Conservation (phyloP, 2,113 vertebrate genomes). For the Dermatemys mawii region DNA sequence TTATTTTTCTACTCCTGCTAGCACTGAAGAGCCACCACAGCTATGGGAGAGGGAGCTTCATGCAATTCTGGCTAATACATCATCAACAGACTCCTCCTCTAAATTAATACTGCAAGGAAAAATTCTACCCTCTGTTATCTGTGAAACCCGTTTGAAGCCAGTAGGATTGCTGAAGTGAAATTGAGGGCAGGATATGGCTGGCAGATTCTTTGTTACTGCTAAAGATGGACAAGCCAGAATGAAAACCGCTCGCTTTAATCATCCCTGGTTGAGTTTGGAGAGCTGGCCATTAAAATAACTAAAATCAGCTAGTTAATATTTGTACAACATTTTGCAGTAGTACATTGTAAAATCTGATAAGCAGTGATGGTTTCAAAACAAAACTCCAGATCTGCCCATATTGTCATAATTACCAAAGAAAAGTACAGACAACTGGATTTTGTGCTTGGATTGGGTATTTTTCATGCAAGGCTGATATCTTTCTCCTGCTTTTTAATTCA, state of each 20-base stretch:
- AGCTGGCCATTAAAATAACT: not conserved
- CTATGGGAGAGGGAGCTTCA: not conserved
- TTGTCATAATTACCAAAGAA: not conserved
- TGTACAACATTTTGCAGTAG: not conserved
- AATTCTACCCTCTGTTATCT: not conserved
- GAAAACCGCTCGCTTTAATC: not conserved
- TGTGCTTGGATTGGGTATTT: not conserved
- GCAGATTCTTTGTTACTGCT: not conserved
- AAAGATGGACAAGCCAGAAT: not conserved
- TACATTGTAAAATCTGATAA: not conserved
- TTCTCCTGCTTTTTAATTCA: constrained; percentile 27
- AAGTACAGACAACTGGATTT: not conserved
- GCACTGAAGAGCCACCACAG: not conserved
- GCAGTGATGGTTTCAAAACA: not conserved
- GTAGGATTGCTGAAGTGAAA: not conserved
- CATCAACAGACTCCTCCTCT: not conserved
- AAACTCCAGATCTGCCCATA: not conserved
- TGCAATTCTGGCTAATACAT: not conserved
- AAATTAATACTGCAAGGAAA: not conserved
- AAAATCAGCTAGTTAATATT: not conserved
- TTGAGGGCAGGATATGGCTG: not conserved
- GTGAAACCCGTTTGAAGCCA: not conserved
- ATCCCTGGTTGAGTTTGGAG: not conserved
- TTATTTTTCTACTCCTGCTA: constrained; percentile 45
- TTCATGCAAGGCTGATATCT: not conserved